A percentile compares a stretch with the other conserved stretches of the same genome.
phyloP scores from a whole-genome alignment of 2,113 vertebrate species.

The Chlamydotis undulata region DNA sequence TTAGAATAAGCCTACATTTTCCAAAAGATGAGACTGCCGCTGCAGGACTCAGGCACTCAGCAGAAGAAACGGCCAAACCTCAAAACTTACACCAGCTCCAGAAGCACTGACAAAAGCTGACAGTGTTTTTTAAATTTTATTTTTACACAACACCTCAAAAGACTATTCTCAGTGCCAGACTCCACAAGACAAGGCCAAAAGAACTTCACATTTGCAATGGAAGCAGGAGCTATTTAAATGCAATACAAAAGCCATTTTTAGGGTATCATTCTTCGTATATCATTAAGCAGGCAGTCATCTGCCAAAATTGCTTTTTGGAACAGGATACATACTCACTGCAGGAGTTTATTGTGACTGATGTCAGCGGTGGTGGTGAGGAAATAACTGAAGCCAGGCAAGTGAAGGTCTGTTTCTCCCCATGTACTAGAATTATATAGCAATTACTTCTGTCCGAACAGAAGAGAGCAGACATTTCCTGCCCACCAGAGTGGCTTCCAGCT shows the following conservation, averaged over 20 bases:
- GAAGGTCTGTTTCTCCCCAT: neutral
- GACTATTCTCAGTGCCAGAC: neutral
- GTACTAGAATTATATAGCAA: neutral
- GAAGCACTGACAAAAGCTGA: neutral
- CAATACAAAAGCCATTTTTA: neutral
- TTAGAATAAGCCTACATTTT: neutral
- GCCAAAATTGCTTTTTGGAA: neutral
- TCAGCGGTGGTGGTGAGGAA: neutral
- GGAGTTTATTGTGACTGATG: neutral
- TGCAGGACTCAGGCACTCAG: neutral
- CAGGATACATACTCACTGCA: neutral
- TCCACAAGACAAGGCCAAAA: neutral
- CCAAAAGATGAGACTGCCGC: neutral
- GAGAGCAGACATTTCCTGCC: neutral
- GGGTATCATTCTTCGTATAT: neutral
- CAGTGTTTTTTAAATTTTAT: neutral
- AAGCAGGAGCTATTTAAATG: neutral
- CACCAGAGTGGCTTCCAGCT: neutral
- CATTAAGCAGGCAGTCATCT: neutral
- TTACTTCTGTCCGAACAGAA: neutral
- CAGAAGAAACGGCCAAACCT: neutral
- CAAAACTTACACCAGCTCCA: neutral
- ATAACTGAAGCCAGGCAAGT: neutral
- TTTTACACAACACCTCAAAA: neutral
- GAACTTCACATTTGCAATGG: neutral